These are phyloP conservation scores for Halcyon senegalensis DNA, from an alignment of 2,113 vertebrate species.

Conservation along the genomic window DNA sequence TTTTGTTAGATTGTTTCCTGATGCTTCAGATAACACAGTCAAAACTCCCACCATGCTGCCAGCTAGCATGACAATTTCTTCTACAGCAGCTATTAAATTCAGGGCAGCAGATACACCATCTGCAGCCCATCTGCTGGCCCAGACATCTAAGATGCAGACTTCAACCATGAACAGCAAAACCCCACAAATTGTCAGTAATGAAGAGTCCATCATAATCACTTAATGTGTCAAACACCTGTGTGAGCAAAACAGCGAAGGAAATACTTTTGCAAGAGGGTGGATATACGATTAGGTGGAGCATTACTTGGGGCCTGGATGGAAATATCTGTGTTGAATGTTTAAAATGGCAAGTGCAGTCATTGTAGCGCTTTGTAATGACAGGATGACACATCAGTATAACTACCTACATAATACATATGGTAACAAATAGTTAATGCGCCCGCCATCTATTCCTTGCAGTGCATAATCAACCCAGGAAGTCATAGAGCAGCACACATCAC, in stretches of 20 bases:
- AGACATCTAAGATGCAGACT: background rate
- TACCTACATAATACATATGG: background rate
- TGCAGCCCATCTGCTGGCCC: conserved; percentile 42
- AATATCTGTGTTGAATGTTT: background rate
- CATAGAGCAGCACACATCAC: background rate
- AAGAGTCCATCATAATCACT: conserved; percentile 27
- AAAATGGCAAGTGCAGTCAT: background rate
- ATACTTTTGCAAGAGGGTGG: background rate
- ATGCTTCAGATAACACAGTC: background rate
- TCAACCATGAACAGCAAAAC: background rate
- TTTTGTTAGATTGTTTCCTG: background rate
- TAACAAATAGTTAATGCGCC: background rate
- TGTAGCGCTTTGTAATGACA: background rate
- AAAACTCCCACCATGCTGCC: background rate
- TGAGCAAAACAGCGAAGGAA: background rate
- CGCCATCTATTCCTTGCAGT: background rate
- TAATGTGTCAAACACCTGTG: background rate
- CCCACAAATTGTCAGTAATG: conserved; percentile 40
- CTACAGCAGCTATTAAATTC: conserved; percentile 19
- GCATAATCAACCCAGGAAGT: background rate
- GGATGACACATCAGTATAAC: background rate
- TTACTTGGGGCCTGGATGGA: background rate
- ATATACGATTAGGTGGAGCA: background rate
- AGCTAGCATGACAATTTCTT: background rate
- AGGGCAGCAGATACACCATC: conserved; percentile 20